Base-by-base conservation (phyloP, 1,140 invertebrate species). In the Drosophila ficusphila region DNA sequence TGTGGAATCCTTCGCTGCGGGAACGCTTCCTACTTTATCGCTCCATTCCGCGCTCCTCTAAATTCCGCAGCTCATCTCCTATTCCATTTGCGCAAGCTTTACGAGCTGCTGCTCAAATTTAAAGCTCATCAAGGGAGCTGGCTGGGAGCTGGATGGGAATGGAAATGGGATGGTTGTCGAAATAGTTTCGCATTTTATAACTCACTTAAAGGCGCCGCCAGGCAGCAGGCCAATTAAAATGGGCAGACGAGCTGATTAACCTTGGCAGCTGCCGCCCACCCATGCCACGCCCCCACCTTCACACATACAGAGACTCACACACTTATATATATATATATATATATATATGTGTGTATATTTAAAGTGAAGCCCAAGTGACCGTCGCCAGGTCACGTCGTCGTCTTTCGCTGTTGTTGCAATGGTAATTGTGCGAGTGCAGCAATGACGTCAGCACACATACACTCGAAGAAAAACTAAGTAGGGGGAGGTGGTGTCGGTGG, bases 111-210 rank as follows among this genome's bases (percentile, higher is more conserved):
- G 31, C 70, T 86, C 75, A 72, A 81, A 79, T 85, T 85, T 86
- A 86, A 86, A 81, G 81, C 82, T 81, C 76, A 76, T 86, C 76
- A 86, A 83, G 73, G 44, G 53, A 49, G 31, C 6, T 6, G 31
- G 29, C 7, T 18, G 16, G 1, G 44, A n/a, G n/a, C n/a, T n/a
- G n/a, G n/a, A n/a, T n/a, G n/a, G n/a, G n/a, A n/a, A n/a, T n/a
- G n/a, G n/a, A 14, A 12, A 29, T 27, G 36, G 14, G 12, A n/a
- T 38, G 53, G 54, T 3, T 62, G 48, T 62, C 82, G 60, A 76
- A 83, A 86, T 83, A 83, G 79, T 86, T 83, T 67, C 65, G 65
- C 76, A 86, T 83, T 85, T 85, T 86, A 85, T 86, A 86, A 86
- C 79, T 85, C 79, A 85, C 79, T 85, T 85, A 86, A 73, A 76